These are phyloP conservation scores for Casuarius casuarius DNA, from an alignment of 2,113 vertebrate genomes.

Conservation along the genomic window DNA sequence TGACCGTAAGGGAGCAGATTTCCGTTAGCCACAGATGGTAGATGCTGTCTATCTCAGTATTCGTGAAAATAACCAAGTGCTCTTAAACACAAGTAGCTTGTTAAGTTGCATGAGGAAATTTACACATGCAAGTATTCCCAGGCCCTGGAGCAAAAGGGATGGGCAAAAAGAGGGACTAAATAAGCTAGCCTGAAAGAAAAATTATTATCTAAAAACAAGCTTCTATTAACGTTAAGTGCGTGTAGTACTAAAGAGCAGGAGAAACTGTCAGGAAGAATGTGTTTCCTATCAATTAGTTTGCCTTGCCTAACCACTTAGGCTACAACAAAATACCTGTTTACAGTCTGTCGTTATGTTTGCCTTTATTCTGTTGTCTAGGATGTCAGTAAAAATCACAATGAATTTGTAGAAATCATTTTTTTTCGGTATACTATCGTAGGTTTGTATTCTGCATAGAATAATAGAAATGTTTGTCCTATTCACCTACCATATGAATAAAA, in stretches of 20 bases:
- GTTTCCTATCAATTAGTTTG: conserved; percentile 14
- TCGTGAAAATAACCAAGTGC: background rate
- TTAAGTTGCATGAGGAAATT: conserved; percentile 69
- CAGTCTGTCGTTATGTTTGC: background rate
- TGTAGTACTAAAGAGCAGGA: conserved; percentile 17
- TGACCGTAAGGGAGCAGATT: background rate
- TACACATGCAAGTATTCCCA: background rate
- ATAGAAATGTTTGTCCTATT: background rate
- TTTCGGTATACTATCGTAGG: background rate
- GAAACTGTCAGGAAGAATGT: background rate
- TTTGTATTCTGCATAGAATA: conserved; percentile 36
- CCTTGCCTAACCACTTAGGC: conserved; percentile 10
- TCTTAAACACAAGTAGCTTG: conserved; percentile 49
- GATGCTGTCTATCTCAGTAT: background rate
- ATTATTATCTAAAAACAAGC: conserved; percentile 1
- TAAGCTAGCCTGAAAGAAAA: conserved; percentile 1
- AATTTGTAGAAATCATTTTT: background rate
- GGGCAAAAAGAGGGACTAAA: background rate
- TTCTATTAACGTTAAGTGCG: background rate
- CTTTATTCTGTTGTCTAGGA: background rate
- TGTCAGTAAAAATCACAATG: background rate
- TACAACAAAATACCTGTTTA: background rate
- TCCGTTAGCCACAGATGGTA: background rate
- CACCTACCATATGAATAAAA: background rate
- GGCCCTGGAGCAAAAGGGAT: conserved; percentile 21